Evolutionary conservation across 2,888 invertebrate species (phyloP).

Genomic region (Gymnosoma rotundatum): DNA sequence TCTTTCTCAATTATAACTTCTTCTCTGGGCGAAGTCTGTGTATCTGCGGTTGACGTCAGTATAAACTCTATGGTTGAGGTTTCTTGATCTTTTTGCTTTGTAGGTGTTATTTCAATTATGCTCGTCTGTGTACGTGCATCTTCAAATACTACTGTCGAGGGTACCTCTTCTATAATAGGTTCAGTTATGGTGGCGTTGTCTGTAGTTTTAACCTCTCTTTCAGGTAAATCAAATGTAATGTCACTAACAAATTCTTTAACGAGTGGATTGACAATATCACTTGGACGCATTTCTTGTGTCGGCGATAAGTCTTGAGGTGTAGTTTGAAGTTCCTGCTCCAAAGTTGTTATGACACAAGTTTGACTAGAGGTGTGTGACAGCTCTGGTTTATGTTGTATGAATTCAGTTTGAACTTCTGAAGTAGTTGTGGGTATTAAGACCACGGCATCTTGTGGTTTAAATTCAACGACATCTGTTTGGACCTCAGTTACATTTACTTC

Average conservation of each 20-base stretch:
- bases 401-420: constrained; percentile 76
- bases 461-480: constrained; percentile 76
- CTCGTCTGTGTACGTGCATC: constrained; percentile 74
- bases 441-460: constrained; percentile 51
- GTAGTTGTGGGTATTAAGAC: constrained; percentile 75
- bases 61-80: constrained; percentile 73
- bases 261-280: constrained; percentile 80
- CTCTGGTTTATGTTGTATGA: constrained; percentile 69
- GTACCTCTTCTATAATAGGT: constrained; percentile 72
- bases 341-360: constrained; percentile 76
- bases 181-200: constrained; percentile 78
- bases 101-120: constrained; percentile 68
- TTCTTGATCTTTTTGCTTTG: constrained; percentile 72
- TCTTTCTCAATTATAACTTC: constrained; percentile 40
- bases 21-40: constrained; percentile 78
- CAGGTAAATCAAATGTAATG: constrained; percentile 76
- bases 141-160: constrained; percentile 75
- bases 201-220: constrained; percentile 71
- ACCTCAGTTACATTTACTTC: constrained; percentile 80
- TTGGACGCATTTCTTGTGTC: constrained; percentile 72
- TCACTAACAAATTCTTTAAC: constrained; percentile 81
- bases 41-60: constrained; percentile 74
- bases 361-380: constrained; percentile 78
- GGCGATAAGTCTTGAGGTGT: constrained; percentile 76
- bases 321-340: constrained; percentile 81